Base-by-base conservation (phyloP, 2,888 invertebrate species). In the Chouioia cunea region DNA sequence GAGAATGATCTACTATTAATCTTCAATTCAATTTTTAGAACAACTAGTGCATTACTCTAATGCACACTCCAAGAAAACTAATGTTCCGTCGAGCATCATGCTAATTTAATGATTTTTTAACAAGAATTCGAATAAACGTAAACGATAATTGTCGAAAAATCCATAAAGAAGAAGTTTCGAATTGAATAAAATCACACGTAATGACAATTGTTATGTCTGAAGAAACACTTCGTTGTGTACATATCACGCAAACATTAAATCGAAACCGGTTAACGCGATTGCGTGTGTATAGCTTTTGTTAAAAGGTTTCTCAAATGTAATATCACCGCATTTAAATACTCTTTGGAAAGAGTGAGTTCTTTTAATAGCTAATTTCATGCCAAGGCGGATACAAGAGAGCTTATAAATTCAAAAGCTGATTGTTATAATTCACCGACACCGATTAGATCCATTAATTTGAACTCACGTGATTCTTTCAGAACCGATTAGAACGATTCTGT, bases 191-290 rank as follows among this genome's bases (percentile, higher is more conserved):
- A 65, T 69, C 27, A 14, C 54, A 22, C 6, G 48, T 57, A 62
- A 72, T 62, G 65, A 68, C 53, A 72, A 60, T 72, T 65, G 62
- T 72, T 62, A 60, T 62, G 47, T 20, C 12, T 47, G 36, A 46
- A 36, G 50, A n/a, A 60, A 36, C 63, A 64, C 54, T 47, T 65
- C 60, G 57, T 47, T 12, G 46, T n/a, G 57, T 57, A 64, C 67
- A 66, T 58, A 53, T 63, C 44, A 47, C 22, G 46, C 36, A 43
- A 48, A 56, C 44, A 22, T 54, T 36, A 36, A 27, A 63, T 59
- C 23, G 50, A 52, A 73, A 73, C 73, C 73, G 73, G 73, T 73
- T 73, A 70, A 66, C 46, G 43, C 36, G 63, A 48, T 65, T 71
- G 6, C 36, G 36, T 36, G 6, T 12, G 36, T 36, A 10, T 59